Base-by-base conservation (phyloP, 2,113 vertebrate genomes). In the Eulemur macaco region DNA sequence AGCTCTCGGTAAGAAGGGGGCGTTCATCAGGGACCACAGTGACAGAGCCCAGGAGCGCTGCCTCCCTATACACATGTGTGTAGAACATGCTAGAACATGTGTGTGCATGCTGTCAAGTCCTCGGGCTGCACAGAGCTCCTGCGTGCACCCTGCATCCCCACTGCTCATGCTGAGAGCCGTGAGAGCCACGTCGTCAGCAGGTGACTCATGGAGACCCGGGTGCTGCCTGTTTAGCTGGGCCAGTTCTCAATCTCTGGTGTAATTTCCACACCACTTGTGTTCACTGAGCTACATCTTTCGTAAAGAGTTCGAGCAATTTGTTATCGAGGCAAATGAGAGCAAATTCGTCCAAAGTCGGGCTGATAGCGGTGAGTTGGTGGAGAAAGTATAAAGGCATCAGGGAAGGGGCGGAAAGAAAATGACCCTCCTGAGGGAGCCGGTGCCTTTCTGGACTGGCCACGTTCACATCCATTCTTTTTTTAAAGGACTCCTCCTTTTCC, bases 1-100 rank as follows among this genome's bases (percentile, higher is more conserved):
- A 52, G 86, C 76, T 37, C 39, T 42, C 4, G 1, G 14, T 56
- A 27, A 58, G 54, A 29, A n/a, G 37, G 29, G n/a, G 52, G 29
- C 0, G 2, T 80, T 34, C 5, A 3, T 8, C 20, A 5, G 31
- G 20, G 58, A 17, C 23, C 13, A 8, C 2, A 6, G 4, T 29
- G 7, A 2, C 25, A 12, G 12, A 63, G 23, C 34, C 0, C 0
- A 0, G 1, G 58, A 45, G 21, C 5, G 4, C 10, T 1, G 2
- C 39, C 29, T 52, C 27, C 27, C 54, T 34, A 7, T 14, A 60
- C 11, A 60, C 58, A 1, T 3, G 1, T 0, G 0, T 34, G 25
- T 37, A 1, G 20, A 29, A 8, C 5, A 47, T 31, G 8, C 73
- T 18, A 47, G 73, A 31, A 76, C 45, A 50, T 20, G 42, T 7